Percentiles rank a stretch among this genome's conserved stretches.
Conservation (phyloP, 2,888 invertebrate genomes). For the Amiota mariae region DNA sequence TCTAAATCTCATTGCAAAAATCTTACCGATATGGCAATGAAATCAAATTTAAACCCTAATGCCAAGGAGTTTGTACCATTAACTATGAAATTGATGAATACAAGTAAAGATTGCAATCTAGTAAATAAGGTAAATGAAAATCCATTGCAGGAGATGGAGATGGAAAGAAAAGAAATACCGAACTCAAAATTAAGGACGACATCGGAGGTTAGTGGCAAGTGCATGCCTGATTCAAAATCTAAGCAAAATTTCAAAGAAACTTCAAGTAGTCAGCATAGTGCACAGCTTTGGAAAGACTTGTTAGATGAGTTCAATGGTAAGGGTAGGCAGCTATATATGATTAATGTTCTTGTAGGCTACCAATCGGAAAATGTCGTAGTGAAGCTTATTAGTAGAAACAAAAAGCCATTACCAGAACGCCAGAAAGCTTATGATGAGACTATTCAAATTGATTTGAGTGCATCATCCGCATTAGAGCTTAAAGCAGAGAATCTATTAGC, state of each 20-base stretch:
- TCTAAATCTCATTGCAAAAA: too few relatives aligned
- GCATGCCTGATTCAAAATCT: neutral
- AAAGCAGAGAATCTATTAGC: constrained; percentile 22
- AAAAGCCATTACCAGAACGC: neutral
- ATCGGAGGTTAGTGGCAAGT: neutral
- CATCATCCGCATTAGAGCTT: neutral
- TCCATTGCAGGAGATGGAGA: too few relatives aligned
- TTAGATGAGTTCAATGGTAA: constrained; percentile 7
- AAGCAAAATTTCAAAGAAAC: too few relatives aligned
- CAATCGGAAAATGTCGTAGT: too few relatives aligned
- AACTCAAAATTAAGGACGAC: neutral
- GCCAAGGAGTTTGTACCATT: constrained; percentile 51
- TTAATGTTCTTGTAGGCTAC: neutral
- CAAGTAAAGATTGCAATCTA: too few relatives aligned
- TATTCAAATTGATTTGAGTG: neutral
- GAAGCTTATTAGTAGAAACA: too few relatives aligned
- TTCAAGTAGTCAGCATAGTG: too few relatives aligned
- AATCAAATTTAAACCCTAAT: constrained; percentile 51
- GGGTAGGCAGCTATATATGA: neutral
- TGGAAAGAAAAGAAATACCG: neutral
- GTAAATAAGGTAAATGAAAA: too few relatives aligned
- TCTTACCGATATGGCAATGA: neutral
- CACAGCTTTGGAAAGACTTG: neutral
- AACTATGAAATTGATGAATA: too few relatives aligned
- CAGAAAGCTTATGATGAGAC: neutral